Evolutionary conservation across 2,113 vertebrate genomes (phyloP).

Genomic region (Gopherus evgoodei): DNA sequence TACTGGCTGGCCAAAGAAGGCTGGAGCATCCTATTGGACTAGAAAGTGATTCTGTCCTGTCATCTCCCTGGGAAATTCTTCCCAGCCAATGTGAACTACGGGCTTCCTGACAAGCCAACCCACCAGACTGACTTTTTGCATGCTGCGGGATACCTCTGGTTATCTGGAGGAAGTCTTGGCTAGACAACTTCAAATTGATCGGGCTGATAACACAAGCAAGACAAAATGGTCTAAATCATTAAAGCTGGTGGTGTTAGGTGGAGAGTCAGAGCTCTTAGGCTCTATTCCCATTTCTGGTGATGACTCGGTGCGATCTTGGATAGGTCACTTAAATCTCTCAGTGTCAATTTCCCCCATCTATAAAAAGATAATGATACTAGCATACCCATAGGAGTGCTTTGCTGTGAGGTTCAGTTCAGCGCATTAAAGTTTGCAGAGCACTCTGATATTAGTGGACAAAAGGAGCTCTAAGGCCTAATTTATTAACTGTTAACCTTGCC

Average conservation of each 20-base stretch:
- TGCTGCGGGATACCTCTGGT: neutral
- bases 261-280: no score
- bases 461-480: rapidly evolving
- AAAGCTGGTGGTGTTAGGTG: neutral
- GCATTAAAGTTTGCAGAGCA: neutral
- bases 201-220: neutral
- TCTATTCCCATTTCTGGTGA: neutral
- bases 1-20: rapidly evolving
- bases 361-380: neutral
- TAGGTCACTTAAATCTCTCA: neutral
- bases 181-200: neutral
- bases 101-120: neutral
- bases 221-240: neutral
- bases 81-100: neutral
- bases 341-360: neutral
- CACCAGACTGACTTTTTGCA: neutral
- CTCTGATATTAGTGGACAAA: neutral
- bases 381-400: neutral
- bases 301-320: neutral
- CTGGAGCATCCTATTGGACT: neutral
- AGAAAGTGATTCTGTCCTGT: neutral
- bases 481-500: neutral
- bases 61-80: neutral
- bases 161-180: neutral
- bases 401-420: neutral